Base-by-base conservation (phyloP, 2,113 vertebrate genomes). In the Xiphophorus couchianus region DNA sequence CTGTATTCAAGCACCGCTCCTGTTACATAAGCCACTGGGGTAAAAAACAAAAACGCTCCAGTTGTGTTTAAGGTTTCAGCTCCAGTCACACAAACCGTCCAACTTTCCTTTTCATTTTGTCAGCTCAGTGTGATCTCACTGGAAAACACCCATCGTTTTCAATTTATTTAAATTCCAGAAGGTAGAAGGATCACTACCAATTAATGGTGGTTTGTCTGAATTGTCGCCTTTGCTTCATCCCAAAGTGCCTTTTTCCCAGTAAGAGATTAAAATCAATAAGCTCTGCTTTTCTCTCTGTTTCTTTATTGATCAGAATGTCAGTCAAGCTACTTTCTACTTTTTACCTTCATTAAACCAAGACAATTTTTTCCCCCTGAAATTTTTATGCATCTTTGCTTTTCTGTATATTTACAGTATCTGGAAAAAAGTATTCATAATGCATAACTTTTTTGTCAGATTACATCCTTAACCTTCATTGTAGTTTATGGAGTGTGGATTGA, bases 1-100 rank as follows among this genome's bases (percentile, higher is more conserved):
- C 67, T 79, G 79, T 80, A 54, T 81, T 84, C 78, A 66, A 67
- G 73, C 86, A 19, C 84, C 69, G 66, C 81, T 39, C 58, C 39
- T 60, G 54, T 88, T 89, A 80, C 74, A 79, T 83, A 83, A 90
- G 76, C 63, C 13, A 8, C 35, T 5, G 14, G 42, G 35, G 35
- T 12, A 11, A 37, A 11, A 37, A 35, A 35, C 9, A 37, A 61
- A 22, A 61, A 44, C 62, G 39, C 39, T 42, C 30, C 62, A 51
- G 74, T 62, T 5, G 14, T 66, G 35, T 27, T 76, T 69, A 81
- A 77, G 72, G 63, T 48, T 62, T 27, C 54, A 5, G 19, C 67
- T 75, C 54, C 70, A 48, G 64, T 44, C 70, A 51, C 48, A 65
- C 65, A 12, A 73, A 31, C 69, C 17, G n/a, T 82, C 62, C 77